phyloP scores from a whole-genome alignment of 2,888 invertebrate genomes.

The Leuctra nigra region DNA sequence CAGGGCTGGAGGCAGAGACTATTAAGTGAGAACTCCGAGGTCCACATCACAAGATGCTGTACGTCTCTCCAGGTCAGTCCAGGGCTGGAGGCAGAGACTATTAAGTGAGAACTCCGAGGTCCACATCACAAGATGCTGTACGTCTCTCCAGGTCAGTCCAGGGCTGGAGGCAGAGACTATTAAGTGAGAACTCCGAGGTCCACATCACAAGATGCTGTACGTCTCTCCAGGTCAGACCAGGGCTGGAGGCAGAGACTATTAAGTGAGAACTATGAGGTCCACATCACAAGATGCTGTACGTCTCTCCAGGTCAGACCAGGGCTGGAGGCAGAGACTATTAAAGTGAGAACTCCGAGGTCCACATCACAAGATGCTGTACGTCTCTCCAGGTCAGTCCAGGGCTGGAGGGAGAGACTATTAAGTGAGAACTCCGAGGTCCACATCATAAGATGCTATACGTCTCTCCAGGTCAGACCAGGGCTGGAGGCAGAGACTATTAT shows the following conservation, averaged over 20 bases:
- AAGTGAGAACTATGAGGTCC: not conserved
- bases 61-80: slow-evolving; percentile 84
- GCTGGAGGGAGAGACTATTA: too few species aligned
- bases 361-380: not conserved
- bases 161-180: slow-evolving; percentile 50
- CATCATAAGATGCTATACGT: too few species aligned
- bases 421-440: too few species aligned
- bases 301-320: too few species aligned
- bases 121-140: slow-evolving; percentile 64
- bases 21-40: slow-evolving; percentile 68
- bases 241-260: slow-evolving; percentile 47
- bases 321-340: too few species aligned
- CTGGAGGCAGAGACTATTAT: too few species aligned
- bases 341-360: not conserved
- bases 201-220: slow-evolving; percentile 66
- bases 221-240: slow-evolving; percentile 80
- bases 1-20: too few species aligned
- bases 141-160: slow-evolving; percentile 80
- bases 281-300: too few species aligned
- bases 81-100: slow-evolving; percentile 50
- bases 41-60: slow-evolving; percentile 83
- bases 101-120: not conserved
- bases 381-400: too few species aligned
- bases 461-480: too few species aligned
- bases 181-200: not conserved